These are phyloP conservation scores for Mormyrops boulengeri DNA, from an alignment of 2,797 vertebrate genomes.

Conservation along the genomic window DNA sequence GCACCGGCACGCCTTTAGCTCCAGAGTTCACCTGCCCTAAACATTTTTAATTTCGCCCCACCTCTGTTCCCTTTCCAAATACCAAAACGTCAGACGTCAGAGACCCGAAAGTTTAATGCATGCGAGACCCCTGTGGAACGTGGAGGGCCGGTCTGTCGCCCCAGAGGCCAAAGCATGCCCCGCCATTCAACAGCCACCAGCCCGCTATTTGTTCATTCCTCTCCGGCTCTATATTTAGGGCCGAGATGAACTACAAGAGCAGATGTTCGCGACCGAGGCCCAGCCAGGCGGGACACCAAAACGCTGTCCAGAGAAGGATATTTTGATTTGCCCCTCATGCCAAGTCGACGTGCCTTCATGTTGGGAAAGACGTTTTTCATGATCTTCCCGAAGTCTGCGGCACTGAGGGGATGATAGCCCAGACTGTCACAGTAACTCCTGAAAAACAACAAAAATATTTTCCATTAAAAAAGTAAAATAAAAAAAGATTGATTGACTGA, in stretches of 20 bases:
- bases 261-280: constrained; percentile 63
- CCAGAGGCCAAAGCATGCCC: constrained; percentile 47
- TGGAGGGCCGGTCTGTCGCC: constrained; percentile 44
- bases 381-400: constrained; percentile 98
- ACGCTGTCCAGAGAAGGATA: constrained; percentile 79
- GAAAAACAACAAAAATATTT: constrained; percentile 45
- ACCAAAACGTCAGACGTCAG: not conserved
- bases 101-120: constrained; percentile 17
- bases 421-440: constrained; percentile 99
- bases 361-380: constrained; percentile 99
- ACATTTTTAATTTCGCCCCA: constrained; percentile 9
- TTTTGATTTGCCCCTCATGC: constrained; percentile 99
- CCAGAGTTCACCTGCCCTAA: not conserved
- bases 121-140: constrained; percentile 42
- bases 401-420: constrained; percentile 92
- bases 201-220: constrained; percentile 55
- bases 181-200: constrained; percentile 31
- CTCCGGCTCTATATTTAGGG: constrained; percentile 72
- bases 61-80: not conserved
- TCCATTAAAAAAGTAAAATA: not conserved
- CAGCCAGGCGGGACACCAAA: constrained; percentile 44
- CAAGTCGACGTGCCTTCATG: constrained; percentile 98
- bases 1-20: constrained; percentile 18
- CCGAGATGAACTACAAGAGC: constrained; percentile 62
- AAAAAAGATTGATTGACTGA: not conserved